Base-by-base conservation (phyloP, 2,888 invertebrate species). In the Bombyx huttoni region DNA sequence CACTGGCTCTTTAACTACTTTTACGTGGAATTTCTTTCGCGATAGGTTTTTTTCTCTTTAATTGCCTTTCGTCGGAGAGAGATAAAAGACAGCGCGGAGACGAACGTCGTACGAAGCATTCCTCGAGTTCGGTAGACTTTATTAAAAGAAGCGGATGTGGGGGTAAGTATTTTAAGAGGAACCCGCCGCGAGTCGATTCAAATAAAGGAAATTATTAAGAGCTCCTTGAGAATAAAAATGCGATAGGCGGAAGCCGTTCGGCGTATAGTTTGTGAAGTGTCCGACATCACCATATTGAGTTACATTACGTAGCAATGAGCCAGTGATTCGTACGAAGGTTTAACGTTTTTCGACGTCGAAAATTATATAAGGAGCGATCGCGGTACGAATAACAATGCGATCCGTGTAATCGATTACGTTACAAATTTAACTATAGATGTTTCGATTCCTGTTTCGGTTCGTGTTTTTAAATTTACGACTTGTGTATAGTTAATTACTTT, bases 121-220 rank as follows among this genome's bases (percentile, higher is more conserved):
- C 86, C 85, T 70, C 70, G 70, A 78, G 80, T 76, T 77, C 78
- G 77, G 81, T 73, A 72, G 75, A 80, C 70, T 77, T 81, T 86
- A 87, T 86, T 87, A 86, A 84, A 87, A 87, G 88, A 83, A 87
- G 78, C 88, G 88, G 88, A 88, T 87, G 88, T 73, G 69, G 78
- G 86, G 87, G 82, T 82, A 85, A 77, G 88, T 87, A 88, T 88
- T 88, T 88, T 88, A 83, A 87, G 87, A 83, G 84, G 79, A 78
- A 52, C 73, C 70, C 78, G 81, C 70, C 81, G 78, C 75, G 80
- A 81, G 84, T 78, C 81, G 81, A 82, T 81, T 75, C 78, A 71
- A 78, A 87, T 87, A 83, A 85, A 88, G 87, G 87, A 88, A 84
- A 87, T 87, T 85, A 86, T 84, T 75, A 85, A 86, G 86, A 81